Base-by-base conservation (phyloP, 2,888 invertebrate genomes). In the Rhorus exstirpatorius region DNA sequence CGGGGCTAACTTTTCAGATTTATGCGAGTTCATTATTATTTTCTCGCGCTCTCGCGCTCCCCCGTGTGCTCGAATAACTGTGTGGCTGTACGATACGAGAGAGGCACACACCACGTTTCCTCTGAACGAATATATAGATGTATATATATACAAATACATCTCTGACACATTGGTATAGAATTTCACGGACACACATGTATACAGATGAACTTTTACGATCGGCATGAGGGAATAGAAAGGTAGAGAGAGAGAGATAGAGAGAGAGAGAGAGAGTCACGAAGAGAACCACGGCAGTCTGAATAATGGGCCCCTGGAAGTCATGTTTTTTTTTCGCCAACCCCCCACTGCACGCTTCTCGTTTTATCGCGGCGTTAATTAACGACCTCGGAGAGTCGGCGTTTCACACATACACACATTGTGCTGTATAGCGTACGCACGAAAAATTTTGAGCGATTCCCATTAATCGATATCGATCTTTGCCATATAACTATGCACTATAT, bases 21-120 rank as follows among this genome's bases (percentile, higher is more conserved):
- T 92, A 92, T 88, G 88, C 83, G 90, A 91, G 91, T 92, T 92
- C 91, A 92, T 92, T 91, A 92, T 92, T 91, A 92, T 92, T 92
- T 92, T 91, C 90, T 85, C 90, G 87, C 90, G 87, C 83, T 86
- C 84, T 12, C 31, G 55, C 86, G 87, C 89, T 87, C 85, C 86
- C 78, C 84, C 83, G 84, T 79, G 63, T 58, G 71, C 77, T 51
- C 79, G 76, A 72, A 77, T 77, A 72, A 78, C 78, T 77, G 72
- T 55, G 77, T 31, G 58, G 60, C 71, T 31, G 67, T 65, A 41
- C 72, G 63, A 55, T 72, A 75, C 63, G 72, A 77, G 75, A 78
- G 61, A 72, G 55, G 24, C 70, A 31, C 63, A 65, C 61, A 44
- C 41, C 21, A 24, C 21, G 63, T 51, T 53, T 21, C 31, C 24